Evolutionary conservation across 2,888 invertebrate genomes (phyloP).

Genomic region (Sinhomidia bicolor): DNA sequence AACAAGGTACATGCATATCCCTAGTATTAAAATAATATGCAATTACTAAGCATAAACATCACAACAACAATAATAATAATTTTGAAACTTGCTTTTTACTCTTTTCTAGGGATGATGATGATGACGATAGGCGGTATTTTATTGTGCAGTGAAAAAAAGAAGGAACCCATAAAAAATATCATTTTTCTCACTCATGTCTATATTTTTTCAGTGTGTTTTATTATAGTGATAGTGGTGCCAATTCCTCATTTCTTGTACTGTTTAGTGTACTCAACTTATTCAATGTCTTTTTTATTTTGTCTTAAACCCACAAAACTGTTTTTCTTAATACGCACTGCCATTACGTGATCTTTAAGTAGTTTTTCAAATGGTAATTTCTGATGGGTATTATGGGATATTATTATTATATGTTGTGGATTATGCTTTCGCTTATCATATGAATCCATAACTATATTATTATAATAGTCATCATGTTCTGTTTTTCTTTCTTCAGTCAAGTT

Average conservation of each 20-base stretch:
- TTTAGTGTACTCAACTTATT: background rate
- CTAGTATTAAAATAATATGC: no score
- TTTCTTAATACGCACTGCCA: background rate
- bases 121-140: background rate
- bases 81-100: background rate
- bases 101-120: background rate
- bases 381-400: background rate
- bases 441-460: background rate
- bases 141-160: conserved; percentile 27
- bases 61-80: background rate
- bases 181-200: conserved; percentile 26
- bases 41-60: background rate
- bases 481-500: background rate
- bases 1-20: no score
- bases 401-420: background rate
- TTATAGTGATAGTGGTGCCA: conserved; percentile 40
- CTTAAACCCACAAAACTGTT: conserved; percentile 36
- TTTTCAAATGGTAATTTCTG: background rate
- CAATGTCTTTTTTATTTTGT: conserved; percentile 23
- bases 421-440: background rate
- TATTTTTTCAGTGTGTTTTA: conserved; percentile 24
- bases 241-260: conserved; percentile 1
- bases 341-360: conserved; percentile 42
- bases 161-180: conserved; percentile 48
- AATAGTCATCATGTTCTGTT: background rate